Percentiles rank a stretch among this genome's conserved stretches.
Evolutionary conservation across 2,797 vertebrate species (phyloP).

Genomic region (Chloroceryle inda): DNA sequence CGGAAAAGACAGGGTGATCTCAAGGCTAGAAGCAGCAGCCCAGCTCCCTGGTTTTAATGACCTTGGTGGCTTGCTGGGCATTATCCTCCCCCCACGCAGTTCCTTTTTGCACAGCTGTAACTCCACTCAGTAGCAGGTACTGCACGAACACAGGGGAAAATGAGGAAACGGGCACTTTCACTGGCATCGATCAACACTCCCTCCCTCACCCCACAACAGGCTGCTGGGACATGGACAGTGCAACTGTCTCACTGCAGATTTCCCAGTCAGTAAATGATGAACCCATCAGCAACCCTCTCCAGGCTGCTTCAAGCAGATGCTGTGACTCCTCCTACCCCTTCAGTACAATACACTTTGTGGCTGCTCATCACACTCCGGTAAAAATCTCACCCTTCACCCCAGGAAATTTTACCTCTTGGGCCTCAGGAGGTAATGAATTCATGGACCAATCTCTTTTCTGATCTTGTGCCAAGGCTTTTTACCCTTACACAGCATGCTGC

Average conservation of each 20-base stretch:
- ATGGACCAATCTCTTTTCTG: neutral
- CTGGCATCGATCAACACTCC: neutral
- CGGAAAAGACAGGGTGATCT: neutral
- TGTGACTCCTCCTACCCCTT: neutral
- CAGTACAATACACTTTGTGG: neutral
- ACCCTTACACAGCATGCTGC: neutral
- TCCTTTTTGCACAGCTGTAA: neutral
- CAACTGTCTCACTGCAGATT: fast-evolving
- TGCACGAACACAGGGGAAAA: neutral
- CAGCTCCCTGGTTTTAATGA: neutral
- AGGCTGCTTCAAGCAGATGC: neutral
- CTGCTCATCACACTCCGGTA: neutral
- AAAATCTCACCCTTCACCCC: neutral
- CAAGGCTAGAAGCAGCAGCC: neutral
- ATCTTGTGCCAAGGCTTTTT: neutral
- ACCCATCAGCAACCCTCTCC: neutral
- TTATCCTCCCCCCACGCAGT: neutral
- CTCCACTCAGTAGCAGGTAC: neutral
- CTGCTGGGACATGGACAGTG: neutral
- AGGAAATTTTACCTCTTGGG: neutral
- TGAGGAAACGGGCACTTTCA: neutral
- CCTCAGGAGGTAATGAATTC: neutral
- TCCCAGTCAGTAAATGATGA: fast-evolving
- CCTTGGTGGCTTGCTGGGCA: neutral
- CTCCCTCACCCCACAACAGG: neutral